A percentile compares a stretch with the other conserved stretches of the same genome.
phyloP scores from a whole-genome alignment of 1,140 invertebrate genomes.

The Carcinoscorpius rotundicauda region DNA sequence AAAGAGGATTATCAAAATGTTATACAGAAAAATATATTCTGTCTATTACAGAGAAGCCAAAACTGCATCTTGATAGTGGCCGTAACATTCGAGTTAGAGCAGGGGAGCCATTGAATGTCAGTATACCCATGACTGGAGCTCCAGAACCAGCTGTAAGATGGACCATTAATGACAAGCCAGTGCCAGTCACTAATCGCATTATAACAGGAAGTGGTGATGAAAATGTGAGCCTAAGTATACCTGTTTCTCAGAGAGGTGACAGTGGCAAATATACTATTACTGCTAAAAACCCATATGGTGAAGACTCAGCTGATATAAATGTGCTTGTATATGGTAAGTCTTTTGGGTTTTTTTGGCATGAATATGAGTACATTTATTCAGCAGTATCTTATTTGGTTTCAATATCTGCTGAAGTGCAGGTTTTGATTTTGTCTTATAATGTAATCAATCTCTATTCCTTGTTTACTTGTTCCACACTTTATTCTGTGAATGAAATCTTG shows the following conservation, averaged over 20 bases:
- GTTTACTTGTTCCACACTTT: not conserved
- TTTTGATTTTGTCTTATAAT: not conserved
- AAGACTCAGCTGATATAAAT: conserved; percentile 83
- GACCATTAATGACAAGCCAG: conserved; percentile 59
- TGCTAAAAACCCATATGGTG: conserved; percentile 77
- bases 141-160: conserved; percentile 85
- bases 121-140: conserved; percentile 84
- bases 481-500: conserved; percentile 25
- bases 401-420: no score
- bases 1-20: no score
- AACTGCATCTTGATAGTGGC: conserved; percentile 75
- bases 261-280: conserved; percentile 83
- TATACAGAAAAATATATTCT: no score
- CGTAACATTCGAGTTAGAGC: conserved; percentile 91
- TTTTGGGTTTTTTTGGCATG: no score
- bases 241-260: conserved; percentile 77
- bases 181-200: conserved; percentile 45
- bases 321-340: conserved; percentile 47
- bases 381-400: no score
- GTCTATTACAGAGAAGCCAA: conserved; percentile 58
- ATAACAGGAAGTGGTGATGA: conserved; percentile 66
- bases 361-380: no score
- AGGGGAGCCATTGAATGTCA: conserved; percentile 90
- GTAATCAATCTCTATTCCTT: not conserved
- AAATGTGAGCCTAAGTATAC: conserved; percentile 71